Conservation (phyloP, 2,888 invertebrate genomes). For the Criorhina ranunculi region DNA sequence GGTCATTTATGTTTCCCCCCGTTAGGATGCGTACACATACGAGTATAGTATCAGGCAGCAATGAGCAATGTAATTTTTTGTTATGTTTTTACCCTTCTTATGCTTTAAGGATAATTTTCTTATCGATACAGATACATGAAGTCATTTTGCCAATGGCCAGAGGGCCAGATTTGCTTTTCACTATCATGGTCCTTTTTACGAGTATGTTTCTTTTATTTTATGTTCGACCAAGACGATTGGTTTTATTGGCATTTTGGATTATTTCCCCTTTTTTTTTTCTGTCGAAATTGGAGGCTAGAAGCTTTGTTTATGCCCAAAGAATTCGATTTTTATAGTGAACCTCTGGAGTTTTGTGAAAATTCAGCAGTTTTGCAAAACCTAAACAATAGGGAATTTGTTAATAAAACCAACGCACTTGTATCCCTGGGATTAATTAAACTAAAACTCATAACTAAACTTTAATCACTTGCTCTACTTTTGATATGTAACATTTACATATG, state of each 20-base stretch:
- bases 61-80: slow-evolving; percentile 52
- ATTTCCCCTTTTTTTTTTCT: background rate
- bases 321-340: slow-evolving; percentile 18
- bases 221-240: slow-evolving; percentile 43
- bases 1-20: slow-evolving; percentile 48
- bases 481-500: background rate
- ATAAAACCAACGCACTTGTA: background rate
- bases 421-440: background rate
- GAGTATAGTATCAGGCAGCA: slow-evolving; percentile 4
- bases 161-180: slow-evolving; percentile 22
- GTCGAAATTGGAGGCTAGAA: background rate
- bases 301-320: background rate
- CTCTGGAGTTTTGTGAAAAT: slow-evolving; percentile 9
- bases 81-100: slow-evolving; percentile 31
- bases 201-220: slow-evolving; percentile 58
- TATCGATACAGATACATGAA: slow-evolving; percentile 38
- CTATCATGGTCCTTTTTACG: slow-evolving; percentile 27
- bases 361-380: slow-evolving; percentile 2
- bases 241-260: slow-evolving; percentile 48
- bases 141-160: slow-evolving; percentile 40
- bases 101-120: slow-evolving; percentile 54
- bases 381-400: background rate
- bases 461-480: background rate
- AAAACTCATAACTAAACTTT: slow-evolving; percentile 4
- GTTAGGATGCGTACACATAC: slow-evolving; percentile 1